phyloP scores from a whole-genome alignment of 1,140 invertebrate species.

The Ctenoplectra terminalis region DNA sequence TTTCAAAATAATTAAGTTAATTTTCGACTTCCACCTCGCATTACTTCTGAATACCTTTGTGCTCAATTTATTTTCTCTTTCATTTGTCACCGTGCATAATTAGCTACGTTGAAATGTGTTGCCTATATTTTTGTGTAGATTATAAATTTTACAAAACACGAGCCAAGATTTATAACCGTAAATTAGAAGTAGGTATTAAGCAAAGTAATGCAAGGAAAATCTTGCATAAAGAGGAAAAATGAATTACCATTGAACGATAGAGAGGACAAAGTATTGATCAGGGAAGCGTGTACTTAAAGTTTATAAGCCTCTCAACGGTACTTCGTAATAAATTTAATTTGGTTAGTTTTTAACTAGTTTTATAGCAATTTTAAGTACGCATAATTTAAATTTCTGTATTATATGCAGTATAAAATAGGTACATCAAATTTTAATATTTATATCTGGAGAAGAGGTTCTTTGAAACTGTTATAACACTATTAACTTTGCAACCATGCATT shows the following conservation, averaged over 20 bases:
- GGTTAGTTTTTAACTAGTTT: not conserved
- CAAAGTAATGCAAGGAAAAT: not conserved
- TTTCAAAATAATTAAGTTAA: not conserved
- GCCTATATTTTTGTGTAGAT: too few relatives aligned
- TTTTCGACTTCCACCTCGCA: not conserved
- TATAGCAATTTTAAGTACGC: not conserved
- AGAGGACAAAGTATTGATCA: slow-evolving; percentile 35
- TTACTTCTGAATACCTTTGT: not conserved
- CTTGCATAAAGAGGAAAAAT: not conserved
- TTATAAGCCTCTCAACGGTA: slow-evolving; percentile 26
- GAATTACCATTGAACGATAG: not conserved
- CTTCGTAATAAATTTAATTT: slow-evolving; percentile 16
- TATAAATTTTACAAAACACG: too few relatives aligned
- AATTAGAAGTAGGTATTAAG: too few relatives aligned
- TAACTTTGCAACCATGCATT: too few relatives aligned
- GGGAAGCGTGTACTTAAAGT: not conserved
- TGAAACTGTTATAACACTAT: too few relatives aligned
- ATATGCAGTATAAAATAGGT: too few relatives aligned
- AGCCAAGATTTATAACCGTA: too few relatives aligned
- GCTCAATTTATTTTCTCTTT: too few relatives aligned
- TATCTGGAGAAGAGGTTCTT: too few relatives aligned
- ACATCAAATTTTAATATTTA: too few relatives aligned
- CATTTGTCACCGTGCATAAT: not conserved
- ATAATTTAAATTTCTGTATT: too few relatives aligned
- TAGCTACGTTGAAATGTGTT: too few relatives aligned